Base-by-base conservation (phyloP, 2,797 vertebrate genomes). In the Ficedula albicollis region DNA sequence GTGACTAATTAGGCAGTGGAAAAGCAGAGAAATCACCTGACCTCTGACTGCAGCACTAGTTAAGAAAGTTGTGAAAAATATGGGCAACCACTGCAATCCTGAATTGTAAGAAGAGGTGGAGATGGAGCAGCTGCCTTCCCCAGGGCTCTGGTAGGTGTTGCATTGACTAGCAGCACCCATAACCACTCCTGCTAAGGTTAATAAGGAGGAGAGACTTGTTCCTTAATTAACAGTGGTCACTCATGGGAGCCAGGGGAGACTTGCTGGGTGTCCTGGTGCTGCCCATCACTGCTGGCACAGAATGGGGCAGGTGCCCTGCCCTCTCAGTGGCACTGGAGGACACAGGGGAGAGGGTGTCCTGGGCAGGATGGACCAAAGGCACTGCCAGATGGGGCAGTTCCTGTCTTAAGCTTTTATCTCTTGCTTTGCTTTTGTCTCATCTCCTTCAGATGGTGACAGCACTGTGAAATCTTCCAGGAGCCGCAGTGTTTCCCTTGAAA, bases 21-120 rank as follows among this genome's bases (percentile, higher is more conserved):
- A 90, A 93, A 87, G 59, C 39, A 73, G 74, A 81, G 76, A 88
- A 83, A 66, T 81, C 60, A 34, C 49, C 86, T 94, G 79, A 94
- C 46, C 82, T 89, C 27, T 79, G 87, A 90, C 91, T 5, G 3
- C 54, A 70, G 64, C 70, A 13, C 59, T 66, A 67, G 59, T 81
- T 88, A 15, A 88, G 83, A 77, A 73, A 92, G 52, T 69, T 90
- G 34, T 30, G 69, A 74, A 94, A 95, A 86, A 84, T 58, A 54
- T 0, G 27, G 30, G 59, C 75, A 79, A 41, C 34, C 1, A 7
- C 46, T 88, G 68, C 66, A 41, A 54, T 74, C 55, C 27, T 2
- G 22, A 52, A 38, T 49, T 73, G 15, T 29, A 52, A 81, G 79
- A 91, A 41, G 18, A 26, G 36, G 10, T 38, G 39, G 54, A 73